A percentile compares a stretch with the other conserved stretches of the same genome.
These are phyloP conservation scores for Gallinago jamesoni DNA, from an alignment of 2,113 vertebrate genomes.

Conservation along the genomic window DNA sequence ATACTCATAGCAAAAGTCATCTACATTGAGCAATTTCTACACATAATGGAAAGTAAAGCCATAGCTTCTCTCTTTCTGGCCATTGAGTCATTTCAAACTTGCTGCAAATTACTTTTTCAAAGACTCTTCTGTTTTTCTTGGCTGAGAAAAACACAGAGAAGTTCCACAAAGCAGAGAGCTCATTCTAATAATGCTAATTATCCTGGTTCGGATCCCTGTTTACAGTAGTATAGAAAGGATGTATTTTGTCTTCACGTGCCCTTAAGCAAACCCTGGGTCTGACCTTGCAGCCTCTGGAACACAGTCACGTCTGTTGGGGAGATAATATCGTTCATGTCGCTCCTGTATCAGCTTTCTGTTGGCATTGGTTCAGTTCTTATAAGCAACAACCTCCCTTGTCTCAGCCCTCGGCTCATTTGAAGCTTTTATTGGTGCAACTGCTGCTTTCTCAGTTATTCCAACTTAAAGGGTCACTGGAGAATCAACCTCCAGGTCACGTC, in stretches of 20 bases:
- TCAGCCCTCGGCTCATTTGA: not conserved
- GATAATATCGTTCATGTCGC: not conserved
- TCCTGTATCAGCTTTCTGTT: slow-evolving; percentile 48
- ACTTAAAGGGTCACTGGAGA: slow-evolving; percentile 39
- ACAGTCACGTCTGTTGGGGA: slow-evolving; percentile 24
- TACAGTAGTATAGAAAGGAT: slow-evolving; percentile 13
- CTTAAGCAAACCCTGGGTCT: slow-evolving; percentile 14
- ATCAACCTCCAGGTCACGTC: slow-evolving; percentile 9
- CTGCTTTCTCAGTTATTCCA: slow-evolving; percentile 40
- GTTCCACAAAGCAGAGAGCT: not conserved
- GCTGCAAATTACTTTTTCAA: not conserved
- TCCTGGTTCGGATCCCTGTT: not conserved
- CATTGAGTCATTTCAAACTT: not conserved
- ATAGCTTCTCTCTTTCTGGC: not conserved
- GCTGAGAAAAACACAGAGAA: not conserved
- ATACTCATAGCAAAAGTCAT: not conserved
- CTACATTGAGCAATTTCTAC: not conserved
- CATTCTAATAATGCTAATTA: not conserved
- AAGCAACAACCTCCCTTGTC: slow-evolving; percentile 18
- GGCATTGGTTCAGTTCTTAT: not conserved
- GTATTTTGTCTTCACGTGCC: slow-evolving; percentile 20
- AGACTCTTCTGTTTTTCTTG: not conserved
- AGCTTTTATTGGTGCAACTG: slow-evolving; percentile 11
- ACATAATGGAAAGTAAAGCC: not conserved
- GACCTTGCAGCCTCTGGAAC: slow-evolving; percentile 40